phyloP scores from a whole-genome alignment of 2,797 vertebrate genomes.

The Holocentrus rufus region DNA sequence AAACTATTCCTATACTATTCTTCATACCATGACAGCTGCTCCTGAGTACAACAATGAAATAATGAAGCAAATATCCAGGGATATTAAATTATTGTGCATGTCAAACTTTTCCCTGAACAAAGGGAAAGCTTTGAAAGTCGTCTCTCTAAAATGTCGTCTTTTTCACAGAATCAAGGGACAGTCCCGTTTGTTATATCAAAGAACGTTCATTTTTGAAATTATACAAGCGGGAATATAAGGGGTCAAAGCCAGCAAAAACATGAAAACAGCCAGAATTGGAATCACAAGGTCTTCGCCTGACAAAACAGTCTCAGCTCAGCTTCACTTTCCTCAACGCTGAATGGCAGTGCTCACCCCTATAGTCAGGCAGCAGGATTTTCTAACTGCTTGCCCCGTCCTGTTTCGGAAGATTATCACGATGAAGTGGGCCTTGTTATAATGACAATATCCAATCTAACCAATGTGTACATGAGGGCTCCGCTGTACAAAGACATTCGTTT shows the following conservation, averaged over 20 bases:
- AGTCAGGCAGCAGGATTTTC: too few species aligned
- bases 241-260: background rate
- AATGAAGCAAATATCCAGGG: background rate
- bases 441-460: too few species aligned
- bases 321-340: background rate
- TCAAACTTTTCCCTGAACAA: too few species aligned
- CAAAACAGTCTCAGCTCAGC: conserved; percentile 17
- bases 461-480: too few species aligned
- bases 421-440: too few species aligned
- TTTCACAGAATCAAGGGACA: background rate
- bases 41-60: background rate
- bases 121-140: too few species aligned
- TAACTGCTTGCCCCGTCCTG: too few species aligned
- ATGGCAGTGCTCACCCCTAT: background rate
- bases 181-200: background rate
- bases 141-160: background rate
- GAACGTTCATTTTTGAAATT: background rate
- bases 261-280: conserved; percentile 21
- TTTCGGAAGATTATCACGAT: too few species aligned
- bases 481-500: too few species aligned
- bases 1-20: background rate
- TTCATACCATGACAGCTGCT: background rate
- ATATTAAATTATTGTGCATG: background rate
- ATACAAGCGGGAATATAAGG: background rate
- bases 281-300: conserved; percentile 54